Conservation (phyloP, 2,113 vertebrate genomes). For the Hiodon tergisus region DNA sequence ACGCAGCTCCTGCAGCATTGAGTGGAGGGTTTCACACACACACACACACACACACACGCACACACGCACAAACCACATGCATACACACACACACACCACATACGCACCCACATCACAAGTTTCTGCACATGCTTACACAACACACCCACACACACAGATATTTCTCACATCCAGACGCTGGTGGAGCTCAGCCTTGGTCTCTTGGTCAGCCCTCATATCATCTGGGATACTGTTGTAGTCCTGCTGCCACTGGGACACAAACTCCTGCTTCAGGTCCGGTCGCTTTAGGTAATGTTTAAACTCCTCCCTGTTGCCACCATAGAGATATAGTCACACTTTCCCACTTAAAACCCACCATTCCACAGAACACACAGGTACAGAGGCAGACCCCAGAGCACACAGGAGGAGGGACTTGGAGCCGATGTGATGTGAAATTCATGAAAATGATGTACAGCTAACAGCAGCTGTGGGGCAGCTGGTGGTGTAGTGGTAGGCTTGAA, state of each 20-base stretch:
- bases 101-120: neutral
- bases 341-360: neutral
- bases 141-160: neutral
- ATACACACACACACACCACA: too few species aligned
- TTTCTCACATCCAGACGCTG: slow-evolving; percentile 79
- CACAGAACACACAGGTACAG: neutral
- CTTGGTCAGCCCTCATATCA: slow-evolving; percentile 77
- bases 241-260: slow-evolving; percentile 80
- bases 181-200: slow-evolving; percentile 82
- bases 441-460: too few species aligned
- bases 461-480: too few species aligned
- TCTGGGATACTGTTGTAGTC: slow-evolving; percentile 76
- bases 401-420: too few species aligned
- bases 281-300: slow-evolving; percentile 70
- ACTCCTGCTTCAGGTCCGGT: slow-evolving; percentile 81
- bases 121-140: neutral
- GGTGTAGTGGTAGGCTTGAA: too few species aligned
- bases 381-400: too few species aligned
- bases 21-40: slow-evolving; percentile 16
- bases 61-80: too few species aligned
- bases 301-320: slow-evolving; percentile 59
- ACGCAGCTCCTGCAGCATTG: slow-evolving; percentile 66
- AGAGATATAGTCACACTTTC: neutral
- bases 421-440: too few species aligned
- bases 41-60: neutral